phyloP scores from a whole-genome alignment of 2,113 vertebrate genomes.

The Eulemur macaco region DNA sequence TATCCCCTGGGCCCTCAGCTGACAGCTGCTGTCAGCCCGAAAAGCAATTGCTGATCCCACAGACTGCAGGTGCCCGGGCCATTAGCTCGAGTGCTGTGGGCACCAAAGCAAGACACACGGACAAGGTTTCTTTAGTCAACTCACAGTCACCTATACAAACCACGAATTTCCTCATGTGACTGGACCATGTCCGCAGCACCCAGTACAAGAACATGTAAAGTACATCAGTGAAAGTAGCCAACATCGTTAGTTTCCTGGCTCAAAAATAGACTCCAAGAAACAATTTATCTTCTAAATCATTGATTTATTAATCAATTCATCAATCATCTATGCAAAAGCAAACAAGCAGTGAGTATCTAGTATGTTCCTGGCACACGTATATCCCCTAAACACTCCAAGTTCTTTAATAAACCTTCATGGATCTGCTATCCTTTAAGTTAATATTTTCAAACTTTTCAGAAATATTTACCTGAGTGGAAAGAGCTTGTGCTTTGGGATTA shows the following conservation, averaged over 20 bases:
- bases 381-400: neutral
- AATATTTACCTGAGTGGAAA: neutral
- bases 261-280: neutral
- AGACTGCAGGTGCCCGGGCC: slow-evolving; percentile 20
- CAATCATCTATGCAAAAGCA: slow-evolving; percentile 17
- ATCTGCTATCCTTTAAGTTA: neutral
- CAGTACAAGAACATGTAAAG: neutral
- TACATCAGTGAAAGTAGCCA: neutral
- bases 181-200: neutral
- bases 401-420: neutral
- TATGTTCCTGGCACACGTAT: neutral
- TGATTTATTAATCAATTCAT: neutral
- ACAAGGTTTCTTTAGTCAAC: neutral
- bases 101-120: neutral
- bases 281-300: neutral
- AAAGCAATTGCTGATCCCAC: slow-evolving; percentile 37
- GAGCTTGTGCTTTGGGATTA: neutral
- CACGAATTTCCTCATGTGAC: neutral
- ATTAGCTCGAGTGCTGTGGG: neutral
- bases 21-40: slow-evolving; percentile 54
- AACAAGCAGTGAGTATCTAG: neutral
- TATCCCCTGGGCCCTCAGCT: slow-evolving; percentile 29
- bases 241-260: neutral
- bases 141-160: neutral
- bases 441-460: slow-evolving; percentile 26